Percentiles rank a stretch among this genome's conserved stretches.
Evolutionary conservation across 2,888 invertebrate species (phyloP).

Genomic region (Alloplasta piceator): DNA sequence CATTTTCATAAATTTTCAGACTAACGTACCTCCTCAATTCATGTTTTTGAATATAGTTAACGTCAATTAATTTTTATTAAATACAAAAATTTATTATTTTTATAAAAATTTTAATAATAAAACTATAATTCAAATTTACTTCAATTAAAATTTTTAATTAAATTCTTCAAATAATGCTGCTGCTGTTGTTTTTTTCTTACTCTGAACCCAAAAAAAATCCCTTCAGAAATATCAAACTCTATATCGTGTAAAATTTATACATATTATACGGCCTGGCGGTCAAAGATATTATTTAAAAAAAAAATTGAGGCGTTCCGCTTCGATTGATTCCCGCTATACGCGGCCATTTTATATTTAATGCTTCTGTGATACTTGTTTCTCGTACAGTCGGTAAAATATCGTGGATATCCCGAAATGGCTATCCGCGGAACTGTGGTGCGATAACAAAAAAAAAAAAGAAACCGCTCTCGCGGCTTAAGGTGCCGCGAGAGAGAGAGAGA

Average conservation of each 20-base stretch:
- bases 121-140: too few species aligned
- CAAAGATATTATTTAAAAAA: constrained; percentile 8
- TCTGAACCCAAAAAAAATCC: too few species aligned
- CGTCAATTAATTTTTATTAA: too few species aligned
- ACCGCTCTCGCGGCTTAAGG: constrained; percentile 42
- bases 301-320: constrained; percentile 54
- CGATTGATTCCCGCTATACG: constrained; percentile 49
- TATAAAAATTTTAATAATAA: too few species aligned
- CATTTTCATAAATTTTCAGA: too few species aligned
- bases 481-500: constrained; percentile 32
- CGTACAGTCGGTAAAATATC: constrained; percentile 25
- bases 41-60: not conserved
- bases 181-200: too few species aligned
- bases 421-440: not conserved
- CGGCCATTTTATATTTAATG: not conserved
- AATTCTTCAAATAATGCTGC: too few species aligned
- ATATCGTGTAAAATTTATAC: too few species aligned
- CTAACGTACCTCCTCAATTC: too few species aligned
- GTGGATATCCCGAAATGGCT: constrained; percentile 22
- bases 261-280: not conserved
- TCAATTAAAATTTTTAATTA: too few species aligned
- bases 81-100: too few species aligned
- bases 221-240: too few species aligned
- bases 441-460: constrained; percentile 25
- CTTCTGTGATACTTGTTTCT: constrained; percentile 15